phyloP scores from a whole-genome alignment of 2,113 vertebrate species.

The Charina bottae region DNA sequence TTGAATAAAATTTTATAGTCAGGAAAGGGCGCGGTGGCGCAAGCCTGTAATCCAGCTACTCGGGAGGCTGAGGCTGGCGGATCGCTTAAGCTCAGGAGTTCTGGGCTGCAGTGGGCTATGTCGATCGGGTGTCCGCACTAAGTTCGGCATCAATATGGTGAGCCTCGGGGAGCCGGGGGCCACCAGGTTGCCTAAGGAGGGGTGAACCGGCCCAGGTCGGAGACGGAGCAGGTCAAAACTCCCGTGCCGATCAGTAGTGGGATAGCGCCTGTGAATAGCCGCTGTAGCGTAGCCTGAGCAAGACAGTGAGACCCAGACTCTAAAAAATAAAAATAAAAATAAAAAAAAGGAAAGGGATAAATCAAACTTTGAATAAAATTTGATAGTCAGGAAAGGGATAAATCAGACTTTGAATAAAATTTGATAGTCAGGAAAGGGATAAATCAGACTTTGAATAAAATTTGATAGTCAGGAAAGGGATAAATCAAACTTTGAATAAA shows the following conservation, averaged over 20 bases:
- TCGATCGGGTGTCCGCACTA: conserved; percentile 77
- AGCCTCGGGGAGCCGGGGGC: conserved; percentile 67
- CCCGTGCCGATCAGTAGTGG: conserved; percentile 77
- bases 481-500: no score
- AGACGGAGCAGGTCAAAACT: conserved; percentile 80
- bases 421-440: no score
- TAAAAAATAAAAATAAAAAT: no score
- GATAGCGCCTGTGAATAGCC: conserved; percentile 71
- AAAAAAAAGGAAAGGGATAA: no score
- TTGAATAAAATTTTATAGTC: no score
- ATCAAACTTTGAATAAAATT: no score
- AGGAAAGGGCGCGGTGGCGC: neutral
- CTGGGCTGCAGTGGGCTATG: conserved; percentile 71
- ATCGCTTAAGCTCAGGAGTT: conserved; percentile 76
- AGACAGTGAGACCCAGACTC: conserved; percentile 65
- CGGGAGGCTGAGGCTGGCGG: conserved; percentile 70
- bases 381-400: no score
- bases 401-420: no score
- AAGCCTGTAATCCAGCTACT: neutral
- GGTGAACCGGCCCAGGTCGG: conserved; percentile 73
- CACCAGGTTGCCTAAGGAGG: conserved; percentile 77
- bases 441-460: no score
- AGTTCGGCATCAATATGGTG: conserved; percentile 77
- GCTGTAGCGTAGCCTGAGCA: conserved; percentile 65
- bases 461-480: no score